A percentile compares a stretch with the other conserved stretches of the same genome.
phyloP scores from a whole-genome alignment of 1,140 invertebrate genomes.

The Ericerus pela region DNA sequence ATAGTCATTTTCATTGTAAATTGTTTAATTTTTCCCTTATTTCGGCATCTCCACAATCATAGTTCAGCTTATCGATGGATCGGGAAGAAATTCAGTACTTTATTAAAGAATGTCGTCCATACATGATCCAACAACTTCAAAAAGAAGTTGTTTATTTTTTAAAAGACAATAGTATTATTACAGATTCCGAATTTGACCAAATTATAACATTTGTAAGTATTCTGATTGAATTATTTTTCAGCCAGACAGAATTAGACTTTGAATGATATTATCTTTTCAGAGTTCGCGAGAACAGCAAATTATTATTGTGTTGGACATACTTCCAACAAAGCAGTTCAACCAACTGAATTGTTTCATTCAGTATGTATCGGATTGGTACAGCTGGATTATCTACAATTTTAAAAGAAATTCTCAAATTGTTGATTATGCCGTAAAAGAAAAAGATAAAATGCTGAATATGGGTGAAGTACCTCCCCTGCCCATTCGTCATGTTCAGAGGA shows the following conservation, averaged over 20 bases:
- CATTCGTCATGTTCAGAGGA: slow-evolving; percentile 33
- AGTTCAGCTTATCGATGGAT: no score
- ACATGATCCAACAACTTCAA: neutral
- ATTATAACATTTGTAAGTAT: neutral
- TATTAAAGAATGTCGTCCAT: neutral
- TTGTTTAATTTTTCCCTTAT: no score
- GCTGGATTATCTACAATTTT: slow-evolving; percentile 13
- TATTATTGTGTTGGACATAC: neutral
- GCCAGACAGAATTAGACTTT: neutral
- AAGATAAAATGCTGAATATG: slow-evolving; percentile 31
- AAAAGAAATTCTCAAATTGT: neutral
- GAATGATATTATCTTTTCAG: neutral
- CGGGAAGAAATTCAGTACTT: neutral
- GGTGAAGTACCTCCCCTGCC: slow-evolving; percentile 38
- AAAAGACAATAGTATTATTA: neutral
- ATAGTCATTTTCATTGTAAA: no score
- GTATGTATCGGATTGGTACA: slow-evolving; percentile 14
- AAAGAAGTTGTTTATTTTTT: neutral
- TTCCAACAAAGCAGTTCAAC: neutral
- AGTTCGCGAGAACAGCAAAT: neutral
- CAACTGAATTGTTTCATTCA: slow-evolving; percentile 9
- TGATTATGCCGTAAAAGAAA: neutral
- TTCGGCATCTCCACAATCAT: no score
- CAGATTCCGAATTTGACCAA: neutral
- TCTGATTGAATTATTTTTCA: neutral